Evolutionary conservation across 1,140 invertebrate genomes (phyloP).

Genomic region (Drosophila carrolli): DNA sequence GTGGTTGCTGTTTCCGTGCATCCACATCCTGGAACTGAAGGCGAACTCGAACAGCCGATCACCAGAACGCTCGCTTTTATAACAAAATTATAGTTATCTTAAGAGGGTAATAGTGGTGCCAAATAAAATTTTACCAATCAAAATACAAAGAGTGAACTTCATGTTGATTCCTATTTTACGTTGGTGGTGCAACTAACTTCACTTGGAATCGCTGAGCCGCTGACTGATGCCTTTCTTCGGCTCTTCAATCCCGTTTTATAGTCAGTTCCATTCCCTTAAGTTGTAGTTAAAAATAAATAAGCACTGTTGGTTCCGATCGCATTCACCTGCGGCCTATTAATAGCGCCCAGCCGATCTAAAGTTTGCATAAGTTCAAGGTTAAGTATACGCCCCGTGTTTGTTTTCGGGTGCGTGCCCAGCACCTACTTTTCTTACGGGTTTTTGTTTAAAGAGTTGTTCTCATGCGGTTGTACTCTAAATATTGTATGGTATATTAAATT

Average conservation of each 20-base stretch:
- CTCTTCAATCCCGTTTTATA: slow-evolving; percentile 24
- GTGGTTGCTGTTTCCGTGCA: not conserved
- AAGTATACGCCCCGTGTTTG: slow-evolving; percentile 17
- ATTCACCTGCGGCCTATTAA: slow-evolving; percentile 1
- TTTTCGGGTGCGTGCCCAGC: slow-evolving; percentile 10
- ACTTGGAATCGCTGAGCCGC: slow-evolving; percentile 3
- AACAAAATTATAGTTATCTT: not conserved
- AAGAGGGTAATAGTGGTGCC: not conserved
- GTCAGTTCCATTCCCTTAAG: not conserved
- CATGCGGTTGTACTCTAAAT: not conserved
- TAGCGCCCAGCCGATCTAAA: not conserved
- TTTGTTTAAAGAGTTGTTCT: not conserved
- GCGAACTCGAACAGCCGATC: slow-evolving; percentile 1
- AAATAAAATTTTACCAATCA: slow-evolving; percentile 18
- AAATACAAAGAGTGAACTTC: slow-evolving; percentile 13
- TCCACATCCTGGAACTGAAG: not conserved
- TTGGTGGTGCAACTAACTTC: not conserved
- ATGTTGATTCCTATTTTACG: slow-evolving; percentile 6
- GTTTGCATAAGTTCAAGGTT: slow-evolving; percentile 21
- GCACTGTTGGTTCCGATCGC: not conserved
- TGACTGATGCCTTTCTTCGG: slow-evolving; percentile 29
- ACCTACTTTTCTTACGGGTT: not conserved
- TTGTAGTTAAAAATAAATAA: slow-evolving; percentile 9
- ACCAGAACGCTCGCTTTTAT: slow-evolving; percentile 11
- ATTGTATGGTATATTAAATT: too few species aligned